phyloP scores from a whole-genome alignment of 2,888 invertebrate species.

The Sympetrum striolatum region DNA sequence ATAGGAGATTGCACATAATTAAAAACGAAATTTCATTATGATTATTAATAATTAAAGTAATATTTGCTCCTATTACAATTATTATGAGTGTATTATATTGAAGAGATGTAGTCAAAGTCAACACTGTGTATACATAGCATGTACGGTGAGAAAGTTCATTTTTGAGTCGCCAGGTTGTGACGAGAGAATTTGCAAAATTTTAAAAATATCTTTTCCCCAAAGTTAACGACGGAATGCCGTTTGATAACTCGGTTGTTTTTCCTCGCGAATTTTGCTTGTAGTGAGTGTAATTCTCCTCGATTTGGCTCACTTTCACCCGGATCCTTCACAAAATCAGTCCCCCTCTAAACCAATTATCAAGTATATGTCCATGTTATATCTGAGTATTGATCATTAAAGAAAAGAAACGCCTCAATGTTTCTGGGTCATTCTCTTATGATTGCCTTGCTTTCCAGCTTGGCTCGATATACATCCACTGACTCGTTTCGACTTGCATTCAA shows the following conservation, averaged over 20 bases:
- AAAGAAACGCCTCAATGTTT: not conserved
- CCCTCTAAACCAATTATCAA: not conserved
- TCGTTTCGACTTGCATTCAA: not conserved
- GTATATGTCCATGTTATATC: not conserved
- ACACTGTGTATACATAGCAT: slow-evolving; percentile 43
- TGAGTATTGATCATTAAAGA: not conserved
- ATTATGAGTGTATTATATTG: slow-evolving; percentile 41
- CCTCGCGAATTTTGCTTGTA: slow-evolving; percentile 16
- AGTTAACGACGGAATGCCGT: not conserved
- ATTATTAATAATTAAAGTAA: slow-evolving; percentile 44
- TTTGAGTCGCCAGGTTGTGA: slow-evolving; percentile 35
- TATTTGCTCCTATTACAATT: slow-evolving; percentile 37
- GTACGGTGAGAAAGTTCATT: slow-evolving; percentile 24
- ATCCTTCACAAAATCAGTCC: not conserved
- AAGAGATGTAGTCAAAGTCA: slow-evolving; percentile 39
- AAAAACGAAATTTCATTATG: slow-evolving; percentile 36
- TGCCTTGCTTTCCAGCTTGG: not conserved
- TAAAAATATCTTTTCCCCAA: not conserved
- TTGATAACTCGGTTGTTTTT: not conserved
- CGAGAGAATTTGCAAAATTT: slow-evolving; percentile 13
- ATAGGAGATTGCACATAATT: slow-evolving; percentile 43
- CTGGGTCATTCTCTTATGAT: not conserved
- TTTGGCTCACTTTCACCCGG: slow-evolving; percentile 21
- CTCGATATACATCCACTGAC: not conserved
- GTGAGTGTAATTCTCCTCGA: not conserved